A percentile compares a stretch with the other conserved stretches of the same genome.
Conservation (phyloP, 2,888 invertebrate species). For the Andrena bicolor region DNA sequence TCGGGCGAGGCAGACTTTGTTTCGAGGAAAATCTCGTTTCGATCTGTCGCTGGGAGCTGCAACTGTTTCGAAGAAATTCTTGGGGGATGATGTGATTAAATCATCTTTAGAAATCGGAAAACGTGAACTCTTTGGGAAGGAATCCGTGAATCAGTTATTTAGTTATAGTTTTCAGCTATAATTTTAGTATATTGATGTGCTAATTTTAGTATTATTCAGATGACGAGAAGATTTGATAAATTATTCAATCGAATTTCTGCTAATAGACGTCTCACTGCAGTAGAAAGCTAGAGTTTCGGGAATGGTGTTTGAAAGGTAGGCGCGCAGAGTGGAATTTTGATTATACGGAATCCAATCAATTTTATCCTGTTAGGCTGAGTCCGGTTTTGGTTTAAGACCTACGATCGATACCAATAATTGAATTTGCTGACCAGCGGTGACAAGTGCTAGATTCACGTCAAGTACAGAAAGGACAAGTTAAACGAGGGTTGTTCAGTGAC, state of each 20-base stretch:
- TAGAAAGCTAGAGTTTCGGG: conserved; percentile 1
- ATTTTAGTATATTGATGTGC: background rate
- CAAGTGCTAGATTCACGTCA: background rate
- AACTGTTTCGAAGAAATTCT: background rate
- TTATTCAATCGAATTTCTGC: background rate
- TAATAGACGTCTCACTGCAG: background rate
- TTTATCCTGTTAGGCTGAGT: background rate
- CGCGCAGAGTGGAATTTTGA: background rate
- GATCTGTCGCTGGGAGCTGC: background rate
- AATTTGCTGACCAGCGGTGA: background rate
- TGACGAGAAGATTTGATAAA: background rate
- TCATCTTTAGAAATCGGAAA: background rate
- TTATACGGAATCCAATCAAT: background rate
- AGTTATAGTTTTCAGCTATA: too few relatives aligned
- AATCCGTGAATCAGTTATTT: too few relatives aligned
- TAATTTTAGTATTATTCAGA: background rate
- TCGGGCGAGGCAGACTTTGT: background rate
- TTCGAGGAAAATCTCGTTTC: background rate
- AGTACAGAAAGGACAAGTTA: background rate
- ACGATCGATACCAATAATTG: background rate
- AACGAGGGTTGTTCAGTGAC: background rate
- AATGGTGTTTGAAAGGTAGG: background rate
- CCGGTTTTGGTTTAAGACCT: background rate
- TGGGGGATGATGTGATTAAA: background rate
- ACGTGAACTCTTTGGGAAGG: background rate